Evolutionary conservation across 1,140 invertebrate genomes (phyloP).

Genomic region (Drosophila parvula): DNA sequence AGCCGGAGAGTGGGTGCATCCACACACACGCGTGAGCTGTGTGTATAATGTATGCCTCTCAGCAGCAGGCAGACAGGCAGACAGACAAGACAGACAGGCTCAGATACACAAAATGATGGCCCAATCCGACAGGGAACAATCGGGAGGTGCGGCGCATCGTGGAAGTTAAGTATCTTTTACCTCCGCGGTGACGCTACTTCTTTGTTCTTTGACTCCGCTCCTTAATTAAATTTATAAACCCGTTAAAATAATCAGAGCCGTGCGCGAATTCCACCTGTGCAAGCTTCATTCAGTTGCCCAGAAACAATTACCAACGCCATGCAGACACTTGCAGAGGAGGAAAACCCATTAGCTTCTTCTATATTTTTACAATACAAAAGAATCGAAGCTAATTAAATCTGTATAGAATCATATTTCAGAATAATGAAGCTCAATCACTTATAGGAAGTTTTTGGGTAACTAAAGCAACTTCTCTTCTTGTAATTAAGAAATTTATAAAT

Average conservation of each 20-base stretch:
- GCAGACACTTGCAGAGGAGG: neutral
- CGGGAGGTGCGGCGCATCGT: conserved; percentile 19
- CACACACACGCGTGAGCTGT: conserved; percentile 62
- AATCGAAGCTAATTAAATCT: neutral
- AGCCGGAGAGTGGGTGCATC: conserved; percentile 67
- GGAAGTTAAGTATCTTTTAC: conserved; percentile 46
- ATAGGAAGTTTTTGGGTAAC: neutral
- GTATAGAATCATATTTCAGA: neutral
- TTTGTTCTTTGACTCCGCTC: conserved; percentile 48
- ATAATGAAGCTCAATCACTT: neutral
- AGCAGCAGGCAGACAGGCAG: conserved; percentile 30
- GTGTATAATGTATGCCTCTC: conserved; percentile 62
- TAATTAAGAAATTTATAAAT: too few relatives aligned
- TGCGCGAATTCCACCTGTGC: conserved; percentile 56
- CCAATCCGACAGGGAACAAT: conserved; percentile 7
- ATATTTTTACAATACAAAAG: neutral
- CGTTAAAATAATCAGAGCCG: conserved; percentile 69
- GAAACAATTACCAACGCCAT: conserved; percentile 36
- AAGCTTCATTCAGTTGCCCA: conserved; percentile 32
- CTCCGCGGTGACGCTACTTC: conserved; percentile 43
- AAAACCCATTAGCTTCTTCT: neutral
- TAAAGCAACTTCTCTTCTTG: neutral
- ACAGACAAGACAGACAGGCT: conserved; percentile 31
- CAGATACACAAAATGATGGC: conserved; percentile 45
- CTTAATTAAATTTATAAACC: conserved; percentile 75